Evolutionary conservation across 2,888 invertebrate genomes (phyloP), one percentile per base, ranked within the genome.

Genomic region (Mythimna impura): DNA sequence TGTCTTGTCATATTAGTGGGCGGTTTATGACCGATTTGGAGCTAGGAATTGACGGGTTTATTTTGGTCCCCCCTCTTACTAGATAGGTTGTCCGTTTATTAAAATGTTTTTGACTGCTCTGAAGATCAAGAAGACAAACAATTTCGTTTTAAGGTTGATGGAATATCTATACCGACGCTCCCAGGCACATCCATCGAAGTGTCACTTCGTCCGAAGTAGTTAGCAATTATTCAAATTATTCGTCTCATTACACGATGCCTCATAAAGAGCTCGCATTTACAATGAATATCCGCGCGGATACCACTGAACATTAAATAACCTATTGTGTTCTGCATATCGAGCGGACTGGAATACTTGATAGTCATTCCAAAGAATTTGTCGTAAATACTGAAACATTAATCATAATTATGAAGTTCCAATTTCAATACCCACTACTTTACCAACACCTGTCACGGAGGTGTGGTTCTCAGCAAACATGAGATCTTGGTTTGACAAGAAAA

Each of bases 241-340:
- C 25, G 50, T 65, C 8, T 34, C 60, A 55, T 60, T 57, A 70
- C 64, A 50, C 14, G 30, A 60, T 12, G 34, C 17, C 54, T 50
- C 54, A 50, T 70, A 67, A 63, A 64, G 58, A 71, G 40, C 54
- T 72, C 20, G 22, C 57, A 47, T 43, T 60, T 71, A 71, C 61
- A 66, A 71, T 71, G 64, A 76, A 65, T 55, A 54, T 60, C 52
- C 64, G 67, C 50, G 30, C 58, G 30, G 20, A 68, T 63, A 62
- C 10, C 30, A 50, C 22, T 66, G 57, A 65, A 57, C 69, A 70
- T 62, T 62, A 70, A 72, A 72, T 72, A 65, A 69, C 58, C 50
- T 58, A 67, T 76, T 80, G 66, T 80, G 61, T 70, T 68, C 66
- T 55, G 55, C 30, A 76, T 47, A 66, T 66, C 58, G 30, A 80